Conservation (phyloP, 2,113 vertebrate genomes). For the Siniperca knerii region DNA sequence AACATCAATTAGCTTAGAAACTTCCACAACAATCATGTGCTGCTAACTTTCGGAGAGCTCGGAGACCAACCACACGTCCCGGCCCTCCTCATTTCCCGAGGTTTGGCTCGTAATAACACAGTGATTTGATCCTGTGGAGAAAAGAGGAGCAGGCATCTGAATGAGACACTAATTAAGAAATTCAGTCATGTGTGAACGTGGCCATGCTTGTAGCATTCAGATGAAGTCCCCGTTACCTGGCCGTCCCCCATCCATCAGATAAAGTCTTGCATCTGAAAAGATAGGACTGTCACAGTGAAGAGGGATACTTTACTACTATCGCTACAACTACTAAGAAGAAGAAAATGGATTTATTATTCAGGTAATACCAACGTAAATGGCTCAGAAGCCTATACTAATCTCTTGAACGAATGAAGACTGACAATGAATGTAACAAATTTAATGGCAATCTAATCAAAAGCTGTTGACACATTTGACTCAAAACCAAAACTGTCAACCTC, state of each 20-base stretch:
- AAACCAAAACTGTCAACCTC: not conserved
- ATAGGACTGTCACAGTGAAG: conserved; percentile 15
- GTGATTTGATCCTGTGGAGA: conserved; percentile 62
- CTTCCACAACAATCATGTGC: conserved; percentile 42
- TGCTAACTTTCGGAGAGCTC: conserved; percentile 35
- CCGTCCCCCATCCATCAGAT: conserved; percentile 42
- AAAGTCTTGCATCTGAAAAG: conserved; percentile 17
- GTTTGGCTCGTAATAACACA: conserved; percentile 56
- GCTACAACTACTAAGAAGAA: not conserved
- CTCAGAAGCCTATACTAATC: not conserved
- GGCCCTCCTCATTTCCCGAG: conserved; percentile 7
- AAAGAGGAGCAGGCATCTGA: conserved; percentile 50
- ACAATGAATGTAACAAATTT: not conserved
- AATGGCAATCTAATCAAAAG: not conserved
- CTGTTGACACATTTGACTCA: not conserved
- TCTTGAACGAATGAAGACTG: not conserved
- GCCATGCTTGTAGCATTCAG: conserved; percentile 56
- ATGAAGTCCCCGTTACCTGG: conserved; percentile 59
- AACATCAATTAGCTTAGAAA: conserved; percentile 21
- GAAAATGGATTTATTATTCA: not conserved
- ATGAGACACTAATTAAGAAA: conserved; percentile 74
- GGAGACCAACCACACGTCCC: conserved; percentile 5
- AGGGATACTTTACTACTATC: not conserved
- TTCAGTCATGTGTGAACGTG: conserved; percentile 66
- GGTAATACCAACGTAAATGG: not conserved